phyloP scores from a whole-genome alignment of 2,113 vertebrate species.

The Dermatemys mawii region DNA sequence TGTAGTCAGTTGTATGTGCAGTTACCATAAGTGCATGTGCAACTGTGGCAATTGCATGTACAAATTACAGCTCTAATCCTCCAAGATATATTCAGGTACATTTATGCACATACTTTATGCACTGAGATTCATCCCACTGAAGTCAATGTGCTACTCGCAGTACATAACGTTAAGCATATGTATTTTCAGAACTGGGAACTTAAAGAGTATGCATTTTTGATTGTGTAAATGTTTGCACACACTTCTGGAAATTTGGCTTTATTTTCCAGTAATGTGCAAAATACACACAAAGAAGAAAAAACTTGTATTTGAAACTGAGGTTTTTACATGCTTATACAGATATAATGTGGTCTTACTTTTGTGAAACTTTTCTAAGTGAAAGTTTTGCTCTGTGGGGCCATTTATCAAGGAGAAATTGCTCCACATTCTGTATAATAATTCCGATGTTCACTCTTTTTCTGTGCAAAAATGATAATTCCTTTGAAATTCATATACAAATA shows the following conservation, averaged over 20 bases:
- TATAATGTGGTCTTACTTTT: not conserved
- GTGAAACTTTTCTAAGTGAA: not conserved
- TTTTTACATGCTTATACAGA: not conserved
- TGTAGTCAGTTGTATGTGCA: not conserved
- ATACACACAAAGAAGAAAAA: not conserved
- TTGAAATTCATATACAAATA: not conserved
- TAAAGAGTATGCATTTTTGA: not conserved
- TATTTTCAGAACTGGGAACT: not conserved
- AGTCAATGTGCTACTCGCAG: not conserved
- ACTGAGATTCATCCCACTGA: not conserved
- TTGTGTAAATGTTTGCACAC: not conserved
- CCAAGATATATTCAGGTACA: fast-evolving
- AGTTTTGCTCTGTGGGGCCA: not conserved
- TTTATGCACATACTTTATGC: not conserved
- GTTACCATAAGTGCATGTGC: not conserved
- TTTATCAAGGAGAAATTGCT: not conserved
- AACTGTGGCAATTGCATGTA: not conserved
- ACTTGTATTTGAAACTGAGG: not conserved
- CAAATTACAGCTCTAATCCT: not conserved
- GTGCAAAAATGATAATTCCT: not conserved
- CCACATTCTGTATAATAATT: not conserved
- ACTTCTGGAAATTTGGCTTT: not conserved
- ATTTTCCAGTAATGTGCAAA: not conserved
- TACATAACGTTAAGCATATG: not conserved
- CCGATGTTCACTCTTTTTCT: not conserved